Evolutionary conservation across 1,140 invertebrate species (phyloP).

Genomic region (Phenacoccus solenopsis): DNA sequence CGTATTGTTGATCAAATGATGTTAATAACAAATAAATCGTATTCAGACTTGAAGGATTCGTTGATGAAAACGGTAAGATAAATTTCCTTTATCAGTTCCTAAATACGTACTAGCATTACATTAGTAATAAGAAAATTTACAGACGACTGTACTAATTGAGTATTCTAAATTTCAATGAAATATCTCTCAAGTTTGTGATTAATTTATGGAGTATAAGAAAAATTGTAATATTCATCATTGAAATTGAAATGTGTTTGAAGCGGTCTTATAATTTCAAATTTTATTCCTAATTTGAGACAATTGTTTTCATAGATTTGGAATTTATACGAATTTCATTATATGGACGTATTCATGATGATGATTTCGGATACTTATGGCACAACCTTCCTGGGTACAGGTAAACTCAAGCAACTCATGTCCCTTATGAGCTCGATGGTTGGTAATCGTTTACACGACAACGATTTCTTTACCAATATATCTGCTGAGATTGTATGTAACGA

Average conservation of each 20-base stretch:
- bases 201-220: too few relatives aligned
- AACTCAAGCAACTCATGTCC: constrained; percentile 4
- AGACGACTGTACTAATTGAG: too few relatives aligned
- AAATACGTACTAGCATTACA: too few relatives aligned
- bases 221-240: too few relatives aligned
- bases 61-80: constrained; percentile 15
- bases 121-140: too few relatives aligned
- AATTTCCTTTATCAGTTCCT: neutral
- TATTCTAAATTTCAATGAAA: too few relatives aligned
- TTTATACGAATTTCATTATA: constrained; percentile 17
- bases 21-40: constrained; percentile 6
- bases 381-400: neutral
- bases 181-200: too few relatives aligned
- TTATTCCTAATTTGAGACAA: too few relatives aligned
- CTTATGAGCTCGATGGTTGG: neutral
- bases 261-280: too few relatives aligned
- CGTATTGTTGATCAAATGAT: neutral
- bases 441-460: constrained; percentile 8
- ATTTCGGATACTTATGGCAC: constrained; percentile 8
- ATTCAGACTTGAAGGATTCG: constrained; percentile 11
- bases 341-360: constrained; percentile 17
- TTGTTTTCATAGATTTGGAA: constrained; percentile 5
- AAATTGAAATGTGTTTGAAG: too few relatives aligned
- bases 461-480: neutral
- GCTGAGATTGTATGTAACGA: constrained; percentile 6